These are phyloP conservation scores for Belonocnema kinseyi DNA, from an alignment of 1,140 invertebrate genomes.

Conservation along the genomic window DNA sequence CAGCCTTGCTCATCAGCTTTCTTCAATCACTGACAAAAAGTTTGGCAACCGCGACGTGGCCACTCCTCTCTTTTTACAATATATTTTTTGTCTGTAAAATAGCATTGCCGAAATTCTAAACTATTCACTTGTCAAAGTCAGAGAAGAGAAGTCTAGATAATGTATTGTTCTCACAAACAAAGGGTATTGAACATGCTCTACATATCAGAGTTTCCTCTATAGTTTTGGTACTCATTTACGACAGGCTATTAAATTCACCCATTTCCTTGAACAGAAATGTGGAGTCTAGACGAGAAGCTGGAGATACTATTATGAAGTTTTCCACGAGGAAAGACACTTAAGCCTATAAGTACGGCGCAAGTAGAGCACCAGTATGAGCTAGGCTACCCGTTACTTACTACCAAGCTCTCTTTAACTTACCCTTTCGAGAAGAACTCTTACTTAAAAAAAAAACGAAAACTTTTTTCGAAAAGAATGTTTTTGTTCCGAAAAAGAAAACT, in stretches of 20 bases:
- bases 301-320: constrained; percentile 11
- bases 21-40: no score
- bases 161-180: neutral
- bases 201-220: neutral
- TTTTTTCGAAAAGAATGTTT: no score
- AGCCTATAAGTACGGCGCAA: constrained; percentile 14
- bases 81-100: neutral
- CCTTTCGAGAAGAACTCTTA: neutral
- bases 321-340: neutral
- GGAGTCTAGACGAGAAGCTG: neutral
- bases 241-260: neutral
- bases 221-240: constrained; percentile 23
- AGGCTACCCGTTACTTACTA: neutral
- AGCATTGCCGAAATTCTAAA: neutral
- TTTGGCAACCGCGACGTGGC: no score
- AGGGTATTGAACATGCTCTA: neutral
- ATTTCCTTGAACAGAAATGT: neutral
- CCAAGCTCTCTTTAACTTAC: neutral
- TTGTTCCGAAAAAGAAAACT: no score
- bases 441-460: neutral
- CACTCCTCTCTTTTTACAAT: no score
- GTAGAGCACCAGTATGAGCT: neutral
- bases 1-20: no score
- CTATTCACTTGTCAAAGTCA: neutral
- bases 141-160: neutral